Base-by-base conservation (phyloP, 1,140 invertebrate species). In the Chrysopa pallens region DNA sequence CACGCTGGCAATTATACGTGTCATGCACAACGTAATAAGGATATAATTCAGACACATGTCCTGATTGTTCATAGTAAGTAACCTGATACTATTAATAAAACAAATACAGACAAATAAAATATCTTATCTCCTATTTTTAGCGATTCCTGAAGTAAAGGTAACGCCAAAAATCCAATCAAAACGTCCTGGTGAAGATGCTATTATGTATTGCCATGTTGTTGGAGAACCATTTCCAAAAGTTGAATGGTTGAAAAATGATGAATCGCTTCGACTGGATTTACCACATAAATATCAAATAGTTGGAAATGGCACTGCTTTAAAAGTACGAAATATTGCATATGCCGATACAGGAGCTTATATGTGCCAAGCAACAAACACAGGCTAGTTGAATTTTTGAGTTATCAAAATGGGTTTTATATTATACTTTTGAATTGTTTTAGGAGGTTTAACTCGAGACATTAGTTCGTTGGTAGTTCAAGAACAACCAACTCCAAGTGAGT, bases 1-100 rank as follows among this genome's bases (percentile, higher is more conserved):
- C 79, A 85, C 54, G 76, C 78, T 23, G 83, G 83, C 8, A 87
- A 87, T 66, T 85, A 83, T 59, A 80, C 79, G 1, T 87, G 83
- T 56, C 74, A 83, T 52, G 80, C 82, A 15, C 69, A 78, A 47
- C 67, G 77, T 27, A 81, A 84, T 55, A 72, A 75, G 31, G 75
- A 80, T 50, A 72, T 84, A 14, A 73, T 80, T 35, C 81, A 86
- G 56, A 79, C 80, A 4, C 82, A 86, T 53, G 64, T 80, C 8
- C 67, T 86, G 6, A 76, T 73, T 28, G 78, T 85, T 15, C 77
- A 84, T 57, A 80, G 81, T 85, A 62, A 74, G 80, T 73, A 40
- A 40, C 6, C 4, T 33, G n/a, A 12, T 4, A 38, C 2, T 11
- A 38, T 5, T 8, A 13, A 5, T 2, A 14, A 39, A 14, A 44